Percentiles rank a stretch among this genome's conserved stretches.
These are phyloP conservation scores for Psittacara wagleri DNA, from an alignment of 2,113 vertebrate genomes.

Conservation along the genomic window DNA sequence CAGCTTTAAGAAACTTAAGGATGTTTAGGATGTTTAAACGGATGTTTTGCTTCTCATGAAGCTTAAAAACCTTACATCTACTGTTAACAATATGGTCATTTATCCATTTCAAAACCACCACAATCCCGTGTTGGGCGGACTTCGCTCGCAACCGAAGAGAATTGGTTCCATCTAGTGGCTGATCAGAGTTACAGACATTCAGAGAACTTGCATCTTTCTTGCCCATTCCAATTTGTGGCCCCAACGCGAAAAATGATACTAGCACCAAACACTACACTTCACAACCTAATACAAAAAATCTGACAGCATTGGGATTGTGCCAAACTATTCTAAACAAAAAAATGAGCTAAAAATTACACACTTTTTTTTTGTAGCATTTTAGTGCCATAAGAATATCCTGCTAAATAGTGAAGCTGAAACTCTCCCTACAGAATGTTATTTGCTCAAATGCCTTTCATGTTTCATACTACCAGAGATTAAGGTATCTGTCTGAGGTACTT, in stretches of 20 bases:
- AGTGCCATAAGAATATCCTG: neutral
- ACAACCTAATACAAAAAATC: neutral
- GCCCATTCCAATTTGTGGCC: no score
- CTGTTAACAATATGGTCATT: neutral
- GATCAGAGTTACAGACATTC: neutral
- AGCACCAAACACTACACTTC: neutral
- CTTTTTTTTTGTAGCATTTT: neutral
- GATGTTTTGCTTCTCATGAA: neutral
- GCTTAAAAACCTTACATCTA: neutral
- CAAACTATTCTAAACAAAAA: neutral
- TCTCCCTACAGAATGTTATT: neutral
- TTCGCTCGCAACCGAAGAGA: neutral
- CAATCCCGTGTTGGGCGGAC: neutral
- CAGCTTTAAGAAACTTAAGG: neutral
- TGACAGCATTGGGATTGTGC: neutral
- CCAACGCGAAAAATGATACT: accelerated
- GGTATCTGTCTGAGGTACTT: neutral
- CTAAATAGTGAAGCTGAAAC: accelerated
- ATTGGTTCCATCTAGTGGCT: constrained; percentile 59
- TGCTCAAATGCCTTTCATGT: neutral
- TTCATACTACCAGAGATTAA: neutral
- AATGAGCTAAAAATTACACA: neutral
- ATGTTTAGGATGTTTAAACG: neutral
- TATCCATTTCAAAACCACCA: neutral
- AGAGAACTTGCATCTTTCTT: neutral